Conservation (phyloP, 30 jellyfish, hydroid and myxozoan genomes). For the Catostylus mosaicus region DNA sequence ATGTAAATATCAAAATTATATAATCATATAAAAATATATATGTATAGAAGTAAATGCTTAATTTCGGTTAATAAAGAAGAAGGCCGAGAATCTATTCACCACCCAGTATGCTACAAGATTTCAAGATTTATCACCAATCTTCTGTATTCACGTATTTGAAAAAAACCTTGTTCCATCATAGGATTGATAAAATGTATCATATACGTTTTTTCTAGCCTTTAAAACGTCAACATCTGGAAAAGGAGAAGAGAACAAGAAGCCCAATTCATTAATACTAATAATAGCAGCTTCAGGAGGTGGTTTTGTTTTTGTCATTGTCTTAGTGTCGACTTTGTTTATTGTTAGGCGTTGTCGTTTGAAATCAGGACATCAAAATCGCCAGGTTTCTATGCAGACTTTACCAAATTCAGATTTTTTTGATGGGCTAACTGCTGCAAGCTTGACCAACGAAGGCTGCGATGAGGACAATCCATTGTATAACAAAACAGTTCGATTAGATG, state of each 20-base stretch:
- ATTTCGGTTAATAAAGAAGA: no score
- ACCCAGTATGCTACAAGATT: no score
- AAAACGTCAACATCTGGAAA: no score
- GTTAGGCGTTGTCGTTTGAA: constrained; percentile 9
- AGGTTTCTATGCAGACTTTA: constrained; percentile 18
- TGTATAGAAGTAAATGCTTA: no score
- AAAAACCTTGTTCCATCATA: no score
- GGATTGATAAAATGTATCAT: no score
- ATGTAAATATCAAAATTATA: no score
- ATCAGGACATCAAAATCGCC: neutral
- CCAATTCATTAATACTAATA: neutral
- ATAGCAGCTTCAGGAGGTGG: constrained; percentile 72
- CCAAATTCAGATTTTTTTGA: constrained; percentile 59
- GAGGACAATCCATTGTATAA: constrained; percentile 55
- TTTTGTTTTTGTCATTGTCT: constrained; percentile 19
- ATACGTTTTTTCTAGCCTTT: no score
- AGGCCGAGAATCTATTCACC: no score
- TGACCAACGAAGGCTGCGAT: constrained; percentile 30
- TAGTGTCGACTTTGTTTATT: neutral
- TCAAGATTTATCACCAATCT: no score
- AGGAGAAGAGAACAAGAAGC: neutral
- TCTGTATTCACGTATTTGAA: no score
- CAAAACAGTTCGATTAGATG: constrained; percentile 16
- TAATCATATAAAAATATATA: no score
- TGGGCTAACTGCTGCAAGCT: constrained; percentile 34